Evolutionary conservation across 2,888 invertebrate genomes (phyloP), one percentile per base, ranked within the genome.

Genomic region (Saturnia pavonia): DNA sequence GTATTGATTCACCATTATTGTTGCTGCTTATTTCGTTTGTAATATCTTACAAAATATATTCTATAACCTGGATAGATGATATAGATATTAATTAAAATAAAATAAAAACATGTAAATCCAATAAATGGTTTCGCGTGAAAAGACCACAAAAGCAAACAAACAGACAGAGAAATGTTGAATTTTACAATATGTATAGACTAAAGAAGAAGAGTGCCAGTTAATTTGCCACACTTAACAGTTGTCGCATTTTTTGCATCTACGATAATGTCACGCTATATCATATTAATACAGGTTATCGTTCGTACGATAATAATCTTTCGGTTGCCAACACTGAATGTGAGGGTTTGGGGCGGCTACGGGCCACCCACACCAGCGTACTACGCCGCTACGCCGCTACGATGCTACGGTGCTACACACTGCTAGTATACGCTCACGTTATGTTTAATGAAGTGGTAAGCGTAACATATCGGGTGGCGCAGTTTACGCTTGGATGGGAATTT

Each of bases 401-500:
- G 48, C 48, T 54, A 54, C 43, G 43, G 6, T 27, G 60, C 51
- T n/a, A 14, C 34, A 34, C 3, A 6, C 34, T 43, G 43, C 19
- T 43, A 68, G 54, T 67, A 54, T 69, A 73, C 68, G 74, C 19
- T n/a, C 8, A 42, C 70, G 70, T 74, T 71, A 51, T 72, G 68
- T 75, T 73, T 75, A 76, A 74, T 77, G 73, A 73, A 77, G 74
- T 73, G 73, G 79, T 79, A 81, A 79, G 76, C 73, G 77, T 78
- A 74, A 70, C 70, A 68, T 70, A 54, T 72, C 69, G 69, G 25
- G 67, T 70, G 51, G 69, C 74, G 69, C 69, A 69, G 72, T 76
- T 76, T 72, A 70, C 71, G 70, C 68, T 57, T 54, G 66, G 69
- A 43, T 48, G 65, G 65, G 43, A 43, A 67, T 67, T 54, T 70